These are phyloP conservation scores for Fopius arisanus DNA, from an alignment of 1,140 invertebrate genomes.

Conservation along the genomic window DNA sequence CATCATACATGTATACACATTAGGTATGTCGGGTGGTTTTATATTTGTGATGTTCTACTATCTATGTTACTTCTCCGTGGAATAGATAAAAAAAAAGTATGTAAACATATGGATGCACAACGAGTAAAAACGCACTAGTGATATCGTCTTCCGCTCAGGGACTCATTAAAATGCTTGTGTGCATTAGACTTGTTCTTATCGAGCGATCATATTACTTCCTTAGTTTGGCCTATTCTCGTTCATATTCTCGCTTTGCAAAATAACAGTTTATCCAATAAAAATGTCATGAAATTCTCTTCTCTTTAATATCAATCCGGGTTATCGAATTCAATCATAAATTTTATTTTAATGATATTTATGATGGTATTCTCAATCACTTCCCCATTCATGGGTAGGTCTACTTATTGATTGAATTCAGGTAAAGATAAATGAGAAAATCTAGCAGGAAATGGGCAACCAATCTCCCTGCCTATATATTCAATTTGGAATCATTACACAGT, in stretches of 20 bases:
- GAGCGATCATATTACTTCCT: background rate
- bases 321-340: no score
- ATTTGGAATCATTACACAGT: no score
- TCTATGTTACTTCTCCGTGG: background rate
- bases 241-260: background rate
- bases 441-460: no score
- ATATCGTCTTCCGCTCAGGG: background rate
- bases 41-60: background rate
- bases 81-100: background rate
- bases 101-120: background rate
- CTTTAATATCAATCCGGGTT: background rate
- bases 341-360: no score
- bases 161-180: slow-evolving; percentile 14
- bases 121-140: slow-evolving; percentile 2
- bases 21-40: background rate
- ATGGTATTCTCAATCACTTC: no score
- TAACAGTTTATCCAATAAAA: background rate
- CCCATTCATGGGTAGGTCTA: no score
- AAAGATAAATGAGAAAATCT: no score
- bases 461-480: no score
- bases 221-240: background rate
- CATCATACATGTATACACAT: background rate
- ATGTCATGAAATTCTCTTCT: background rate
- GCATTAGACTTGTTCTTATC: background rate
- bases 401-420: no score